Evolutionary conservation across 2,888 invertebrate genomes (phyloP).

Genomic region (Diabrotica balteata): DNA sequence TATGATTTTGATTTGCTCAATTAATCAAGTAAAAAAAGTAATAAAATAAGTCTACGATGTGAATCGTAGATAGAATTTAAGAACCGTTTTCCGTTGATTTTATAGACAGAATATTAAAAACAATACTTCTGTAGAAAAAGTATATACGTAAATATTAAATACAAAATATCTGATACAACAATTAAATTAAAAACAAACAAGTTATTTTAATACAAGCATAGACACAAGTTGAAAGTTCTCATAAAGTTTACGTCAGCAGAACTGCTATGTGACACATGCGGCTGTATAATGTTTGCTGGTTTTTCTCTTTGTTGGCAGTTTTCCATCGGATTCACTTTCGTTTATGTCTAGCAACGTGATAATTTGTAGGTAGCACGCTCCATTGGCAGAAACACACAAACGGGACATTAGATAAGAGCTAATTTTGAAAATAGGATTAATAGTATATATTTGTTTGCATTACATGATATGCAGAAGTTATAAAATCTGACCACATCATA

Average conservation of each 20-base stretch:
- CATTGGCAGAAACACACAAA: neutral
- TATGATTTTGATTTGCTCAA: too few relatives aligned
- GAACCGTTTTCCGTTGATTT: too few relatives aligned
- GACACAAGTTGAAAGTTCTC: constrained; percentile 13
- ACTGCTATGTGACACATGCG: constrained; percentile 1
- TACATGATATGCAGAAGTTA: too few relatives aligned
- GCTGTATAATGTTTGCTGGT: constrained; percentile 2
- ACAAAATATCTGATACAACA: too few relatives aligned
- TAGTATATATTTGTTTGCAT: too few relatives aligned
- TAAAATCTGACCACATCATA: too few relatives aligned
- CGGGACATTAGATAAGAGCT: constrained; percentile 5
- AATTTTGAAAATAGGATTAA: neutral
- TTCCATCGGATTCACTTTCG: constrained; percentile 12
- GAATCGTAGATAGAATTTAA: too few relatives aligned
- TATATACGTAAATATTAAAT: too few relatives aligned
- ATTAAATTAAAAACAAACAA: neutral
- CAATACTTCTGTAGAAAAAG: too few relatives aligned
- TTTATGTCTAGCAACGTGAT: constrained; percentile 13
- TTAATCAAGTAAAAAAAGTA: too few relatives aligned
- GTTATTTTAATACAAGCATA: constrained; percentile 4
- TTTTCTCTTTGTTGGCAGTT: constrained; percentile 17
- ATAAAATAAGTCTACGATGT: too few relatives aligned
- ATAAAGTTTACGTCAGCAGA: constrained; percentile 6
- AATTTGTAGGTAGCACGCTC: constrained; percentile 12
- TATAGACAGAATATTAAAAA: too few relatives aligned